Evolutionary conservation across 2,113 vertebrate genomes (phyloP).

Genomic region (Scalopus aquaticus): DNA sequence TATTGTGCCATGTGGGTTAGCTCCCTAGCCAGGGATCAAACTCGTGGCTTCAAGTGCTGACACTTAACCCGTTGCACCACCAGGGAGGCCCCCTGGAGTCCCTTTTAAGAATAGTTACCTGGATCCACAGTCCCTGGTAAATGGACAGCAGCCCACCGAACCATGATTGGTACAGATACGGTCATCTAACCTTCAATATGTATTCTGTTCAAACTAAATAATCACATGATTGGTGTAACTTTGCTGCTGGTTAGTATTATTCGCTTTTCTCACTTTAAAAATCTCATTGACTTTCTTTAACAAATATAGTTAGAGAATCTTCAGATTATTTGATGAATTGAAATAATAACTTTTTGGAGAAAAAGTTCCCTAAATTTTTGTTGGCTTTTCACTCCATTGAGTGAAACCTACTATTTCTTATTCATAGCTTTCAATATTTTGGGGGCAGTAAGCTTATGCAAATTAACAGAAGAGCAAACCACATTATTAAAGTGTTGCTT

Average conservation of each 20-base stretch:
- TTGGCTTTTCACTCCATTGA: neutral
- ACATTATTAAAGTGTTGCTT: neutral
- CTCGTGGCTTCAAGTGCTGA: no score
- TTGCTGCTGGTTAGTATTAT: neutral
- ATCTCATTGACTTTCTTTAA: neutral
- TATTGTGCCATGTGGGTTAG: no score
- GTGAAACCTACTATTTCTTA: neutral
- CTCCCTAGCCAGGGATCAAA: no score
- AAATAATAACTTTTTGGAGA: neutral
- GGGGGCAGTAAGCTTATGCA: neutral
- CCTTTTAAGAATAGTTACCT: neutral
- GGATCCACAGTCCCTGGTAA: neutral
- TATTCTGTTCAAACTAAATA: neutral
- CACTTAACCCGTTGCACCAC: no score
- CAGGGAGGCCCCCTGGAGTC: no score
- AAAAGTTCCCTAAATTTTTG: neutral
- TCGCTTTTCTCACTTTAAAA: conserved; percentile 24
- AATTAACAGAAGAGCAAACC: neutral
- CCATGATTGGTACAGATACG: neutral
- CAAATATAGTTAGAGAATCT: neutral
- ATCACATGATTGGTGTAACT: neutral
- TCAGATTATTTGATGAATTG: neutral
- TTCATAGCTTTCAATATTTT: neutral
- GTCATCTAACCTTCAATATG: neutral
- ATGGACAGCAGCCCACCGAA: neutral